Conservation (phyloP, 2,113 vertebrate species). For the Glareola pratincola region DNA sequence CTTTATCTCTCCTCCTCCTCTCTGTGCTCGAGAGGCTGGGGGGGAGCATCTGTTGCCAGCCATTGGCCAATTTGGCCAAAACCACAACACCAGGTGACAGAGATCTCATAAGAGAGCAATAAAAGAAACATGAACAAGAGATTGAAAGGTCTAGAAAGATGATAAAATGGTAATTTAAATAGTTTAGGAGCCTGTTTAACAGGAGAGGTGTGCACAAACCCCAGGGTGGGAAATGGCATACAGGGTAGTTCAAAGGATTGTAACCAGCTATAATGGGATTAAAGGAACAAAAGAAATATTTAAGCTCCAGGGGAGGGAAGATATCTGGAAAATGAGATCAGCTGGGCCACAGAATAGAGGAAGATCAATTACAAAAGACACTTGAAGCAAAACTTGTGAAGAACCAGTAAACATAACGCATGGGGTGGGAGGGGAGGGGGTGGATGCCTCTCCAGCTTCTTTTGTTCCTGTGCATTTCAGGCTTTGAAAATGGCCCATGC, state of each 20-base stretch:
- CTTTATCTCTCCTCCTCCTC: too few relatives aligned
- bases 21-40: too few relatives aligned
- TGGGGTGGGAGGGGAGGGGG: too few relatives aligned
- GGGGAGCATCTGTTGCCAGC: too few relatives aligned
- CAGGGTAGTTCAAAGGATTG: background rate
- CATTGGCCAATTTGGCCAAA: too few relatives aligned
- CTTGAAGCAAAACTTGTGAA: background rate
- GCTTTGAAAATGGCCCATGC: conserved; percentile 73
- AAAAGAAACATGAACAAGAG: background rate
- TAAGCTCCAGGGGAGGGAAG: background rate
- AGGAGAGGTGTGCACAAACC: background rate
- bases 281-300: background rate
- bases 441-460: background rate
- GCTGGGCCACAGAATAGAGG: background rate
- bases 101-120: background rate
- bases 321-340: background rate
- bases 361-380: background rate
- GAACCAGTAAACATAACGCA: background rate
- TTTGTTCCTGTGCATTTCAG: conserved; percentile 33
- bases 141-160: background rate
- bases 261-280: background rate
- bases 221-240: background rate
- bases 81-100: background rate
- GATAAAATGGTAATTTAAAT: background rate
- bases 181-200: background rate